These are phyloP conservation scores for Clostera curtula DNA, from an alignment of 2,888 invertebrate species.

Conservation along the genomic window DNA sequence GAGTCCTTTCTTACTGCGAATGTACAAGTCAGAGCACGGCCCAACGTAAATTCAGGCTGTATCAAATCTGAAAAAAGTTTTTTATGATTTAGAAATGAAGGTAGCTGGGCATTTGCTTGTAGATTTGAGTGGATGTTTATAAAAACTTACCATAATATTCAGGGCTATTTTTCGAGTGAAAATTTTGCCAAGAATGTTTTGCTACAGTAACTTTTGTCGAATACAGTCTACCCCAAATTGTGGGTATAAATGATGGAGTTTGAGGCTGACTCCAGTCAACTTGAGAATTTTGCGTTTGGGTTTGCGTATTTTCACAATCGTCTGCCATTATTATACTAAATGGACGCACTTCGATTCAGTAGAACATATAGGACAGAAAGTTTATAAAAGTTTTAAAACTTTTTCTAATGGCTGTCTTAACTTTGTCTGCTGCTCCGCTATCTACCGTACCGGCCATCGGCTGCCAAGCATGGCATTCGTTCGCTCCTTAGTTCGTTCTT, in stretches of 20 bases:
- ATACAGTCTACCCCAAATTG: constrained; percentile 71
- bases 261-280: constrained; percentile 63
- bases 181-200: constrained; percentile 47
- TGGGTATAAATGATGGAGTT: constrained; percentile 54
- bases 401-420: no score
- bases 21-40: constrained; percentile 66
- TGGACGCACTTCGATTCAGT: no score
- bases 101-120: no score
- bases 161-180: constrained; percentile 31
- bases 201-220: constrained; percentile 44
- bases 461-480: no score
- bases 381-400: no score
- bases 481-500: no score
- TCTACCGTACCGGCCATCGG: no score
- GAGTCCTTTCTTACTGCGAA: constrained; percentile 60
- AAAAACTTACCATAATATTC: constrained; percentile 53
- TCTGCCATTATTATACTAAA: constrained; percentile 45
- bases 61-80: constrained; percentile 71
- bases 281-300: constrained; percentile 65
- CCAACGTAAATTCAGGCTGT: constrained; percentile 68
- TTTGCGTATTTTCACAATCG: constrained; percentile 54
- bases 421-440: no score
- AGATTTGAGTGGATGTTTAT: no score
- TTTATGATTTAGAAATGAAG: constrained; percentile 1
- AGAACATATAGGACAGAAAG: no score